These are phyloP conservation scores for Anthopleura xanthogrammica DNA, from an alignment of 92 coral and sea anemone genomes.

Conservation along the genomic window DNA sequence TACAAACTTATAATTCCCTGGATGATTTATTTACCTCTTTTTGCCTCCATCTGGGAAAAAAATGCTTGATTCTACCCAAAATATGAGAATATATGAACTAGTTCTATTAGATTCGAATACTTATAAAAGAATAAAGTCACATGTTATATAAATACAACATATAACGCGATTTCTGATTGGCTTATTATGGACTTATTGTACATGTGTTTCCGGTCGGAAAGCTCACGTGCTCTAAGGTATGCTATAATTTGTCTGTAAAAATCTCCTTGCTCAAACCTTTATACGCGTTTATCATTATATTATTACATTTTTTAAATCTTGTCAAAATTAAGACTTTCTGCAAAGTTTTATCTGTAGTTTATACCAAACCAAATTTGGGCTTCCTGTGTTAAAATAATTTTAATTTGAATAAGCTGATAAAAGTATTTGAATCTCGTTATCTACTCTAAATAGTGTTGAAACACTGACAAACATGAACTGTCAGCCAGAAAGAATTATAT, in stretches of 20 bases:
- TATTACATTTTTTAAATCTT: too few species aligned
- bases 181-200: too few species aligned
- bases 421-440: too few species aligned
- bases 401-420: too few species aligned
- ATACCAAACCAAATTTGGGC: not conserved
- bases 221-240: not conserved
- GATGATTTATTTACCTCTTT: not conserved
- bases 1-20: not conserved
- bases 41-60: not conserved
- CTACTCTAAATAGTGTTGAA: too few species aligned
- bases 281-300: too few species aligned
- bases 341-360: not conserved
- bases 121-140: not conserved
- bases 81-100: not conserved
- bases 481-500: too few species aligned
- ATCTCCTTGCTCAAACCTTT: too few species aligned
- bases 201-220: not conserved
- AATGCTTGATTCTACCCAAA: not conserved
- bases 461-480: too few species aligned
- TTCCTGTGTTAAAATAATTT: not conserved
- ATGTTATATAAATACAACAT: not conserved
- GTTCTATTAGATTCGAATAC: too few species aligned
- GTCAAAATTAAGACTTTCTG: too few species aligned
- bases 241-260: not conserved
- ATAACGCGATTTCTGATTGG: conserved; percentile 2